Evolutionary conservation across 2,888 invertebrate species (phyloP).

Genomic region (Lasioglossum pauxillum): DNA sequence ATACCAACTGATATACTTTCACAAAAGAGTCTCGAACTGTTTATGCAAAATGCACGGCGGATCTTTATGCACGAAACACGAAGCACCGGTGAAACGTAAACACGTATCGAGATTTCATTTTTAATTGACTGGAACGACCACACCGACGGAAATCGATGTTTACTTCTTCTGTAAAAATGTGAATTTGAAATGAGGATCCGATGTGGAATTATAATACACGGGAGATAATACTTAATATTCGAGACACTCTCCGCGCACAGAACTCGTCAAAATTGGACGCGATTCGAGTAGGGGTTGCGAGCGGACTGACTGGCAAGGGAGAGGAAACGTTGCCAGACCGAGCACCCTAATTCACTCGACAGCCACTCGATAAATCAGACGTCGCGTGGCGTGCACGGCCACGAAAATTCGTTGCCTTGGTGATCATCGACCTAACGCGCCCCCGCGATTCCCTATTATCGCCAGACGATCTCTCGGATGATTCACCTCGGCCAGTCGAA

Average conservation of each 20-base stretch:
- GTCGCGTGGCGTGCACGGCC: background rate
- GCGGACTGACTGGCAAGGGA: background rate
- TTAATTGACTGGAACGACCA: background rate
- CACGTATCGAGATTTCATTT: background rate
- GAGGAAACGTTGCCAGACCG: background rate
- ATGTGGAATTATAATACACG: background rate
- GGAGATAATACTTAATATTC: background rate
- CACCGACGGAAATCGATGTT: background rate
- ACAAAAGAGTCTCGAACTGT: background rate
- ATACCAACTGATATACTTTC: background rate
- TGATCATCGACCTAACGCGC: conserved; percentile 43
- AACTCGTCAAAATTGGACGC: background rate
- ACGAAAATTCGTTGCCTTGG: conserved; percentile 36
- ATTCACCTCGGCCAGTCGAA: conserved; percentile 3
- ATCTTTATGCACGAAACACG: background rate
- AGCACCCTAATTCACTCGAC: background rate
- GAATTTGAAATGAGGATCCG: background rate
- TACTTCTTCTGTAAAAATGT: background rate
- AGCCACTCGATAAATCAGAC: conserved; percentile 13
- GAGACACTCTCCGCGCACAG: background rate
- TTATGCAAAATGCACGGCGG: background rate
- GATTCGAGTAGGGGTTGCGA: background rate
- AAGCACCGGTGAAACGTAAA: background rate
- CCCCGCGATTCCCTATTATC: background rate
- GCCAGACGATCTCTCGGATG: background rate